A percentile compares a stretch with the other conserved stretches of the same genome.
phyloP scores from a whole-genome alignment of 2,888 invertebrate species.

The Proisotoma minuta region DNA sequence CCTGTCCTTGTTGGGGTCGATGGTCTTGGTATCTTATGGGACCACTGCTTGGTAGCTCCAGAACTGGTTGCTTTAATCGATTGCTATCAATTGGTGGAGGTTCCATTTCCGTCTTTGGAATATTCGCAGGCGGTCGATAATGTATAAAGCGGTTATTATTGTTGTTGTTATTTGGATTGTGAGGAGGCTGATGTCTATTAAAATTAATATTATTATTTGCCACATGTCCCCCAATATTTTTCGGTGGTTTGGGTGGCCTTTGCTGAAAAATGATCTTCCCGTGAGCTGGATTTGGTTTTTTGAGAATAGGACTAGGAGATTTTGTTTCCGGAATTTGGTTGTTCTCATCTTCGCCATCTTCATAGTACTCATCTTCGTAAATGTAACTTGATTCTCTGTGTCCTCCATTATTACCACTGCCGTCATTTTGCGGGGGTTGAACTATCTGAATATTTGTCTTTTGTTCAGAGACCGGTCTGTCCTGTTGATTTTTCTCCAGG shows the following conservation, averaged over 20 bases:
- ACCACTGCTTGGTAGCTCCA: slow-evolving; percentile 42
- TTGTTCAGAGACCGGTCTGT: not conserved
- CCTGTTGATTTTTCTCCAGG: not conserved
- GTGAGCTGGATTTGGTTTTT: slow-evolving; percentile 2
- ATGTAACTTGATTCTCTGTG: slow-evolving; percentile 28
- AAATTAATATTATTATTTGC: slow-evolving; percentile 29
- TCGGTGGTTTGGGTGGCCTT: slow-evolving; percentile 32
- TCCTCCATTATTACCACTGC: slow-evolving; percentile 11
- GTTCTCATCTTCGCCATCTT: slow-evolving; percentile 33
- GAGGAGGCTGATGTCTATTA: slow-evolving; percentile 14
- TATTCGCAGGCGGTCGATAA: slow-evolving; percentile 2
- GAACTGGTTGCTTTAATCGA: slow-evolving; percentile 35
- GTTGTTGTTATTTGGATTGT: not conserved
- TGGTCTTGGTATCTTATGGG: slow-evolving; percentile 40
- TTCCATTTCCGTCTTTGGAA: slow-evolving; percentile 44
- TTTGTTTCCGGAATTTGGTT: slow-evolving; percentile 15
- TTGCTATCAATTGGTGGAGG: slow-evolving; percentile 44
- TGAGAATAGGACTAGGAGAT: not conserved
- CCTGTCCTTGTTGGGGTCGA: slow-evolving; percentile 24
- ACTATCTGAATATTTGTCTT: not conserved
- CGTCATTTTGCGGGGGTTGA: slow-evolving; percentile 2
- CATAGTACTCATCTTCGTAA: slow-evolving; percentile 25
- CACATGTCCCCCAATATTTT: slow-evolving; percentile 37
- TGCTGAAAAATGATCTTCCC: slow-evolving; percentile 20
- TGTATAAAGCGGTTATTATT: slow-evolving; percentile 7